phyloP scores from a whole-genome alignment of 2,888 invertebrate genomes.

The Ptychoptera contaminata region DNA sequence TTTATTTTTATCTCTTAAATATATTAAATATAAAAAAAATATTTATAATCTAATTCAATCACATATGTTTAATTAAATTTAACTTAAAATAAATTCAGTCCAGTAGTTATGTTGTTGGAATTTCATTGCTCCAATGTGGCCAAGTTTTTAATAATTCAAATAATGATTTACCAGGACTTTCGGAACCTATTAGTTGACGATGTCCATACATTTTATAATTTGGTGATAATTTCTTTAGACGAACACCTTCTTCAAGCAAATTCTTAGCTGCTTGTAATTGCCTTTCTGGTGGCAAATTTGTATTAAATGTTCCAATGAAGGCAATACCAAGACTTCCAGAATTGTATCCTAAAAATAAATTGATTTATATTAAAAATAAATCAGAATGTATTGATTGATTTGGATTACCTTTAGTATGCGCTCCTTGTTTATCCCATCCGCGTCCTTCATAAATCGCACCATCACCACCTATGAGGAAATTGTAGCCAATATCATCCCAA shows the following conservation, averaged over 20 bases:
- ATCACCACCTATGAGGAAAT: slow-evolving; percentile 65
- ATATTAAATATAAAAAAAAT: no score
- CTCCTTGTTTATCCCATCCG: slow-evolving; percentile 57
- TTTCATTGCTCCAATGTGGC: slow-evolving; percentile 37
- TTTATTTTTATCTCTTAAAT: no score
- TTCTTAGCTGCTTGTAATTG: slow-evolving; percentile 44
- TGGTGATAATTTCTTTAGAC: slow-evolving; percentile 38
- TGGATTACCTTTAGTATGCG: slow-evolving; percentile 42
- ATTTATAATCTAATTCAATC: no score
- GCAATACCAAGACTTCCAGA: slow-evolving; percentile 49
- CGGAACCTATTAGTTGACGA: slow-evolving; percentile 45
- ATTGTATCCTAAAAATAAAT: slow-evolving; percentile 38
- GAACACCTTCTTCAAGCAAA: slow-evolving; percentile 45
- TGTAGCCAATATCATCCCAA: slow-evolving; percentile 59
- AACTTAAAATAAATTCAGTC: no score
- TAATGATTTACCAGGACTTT: slow-evolving; percentile 51
- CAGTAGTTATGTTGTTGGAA: no score
- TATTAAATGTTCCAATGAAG: slow-evolving; percentile 55
- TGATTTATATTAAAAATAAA: not conserved
- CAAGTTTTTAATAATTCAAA: slow-evolving; percentile 48
- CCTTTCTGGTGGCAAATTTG: slow-evolving; percentile 32
- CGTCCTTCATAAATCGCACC: slow-evolving; percentile 58
- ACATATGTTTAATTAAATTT: no score
- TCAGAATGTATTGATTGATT: no score
- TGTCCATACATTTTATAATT: slow-evolving; percentile 54